A percentile compares a stretch with the other conserved stretches of the same genome.
phyloP scores from a whole-genome alignment of 53 echinoderm and acorn worm species.

The Glandiceps talaboti region DNA sequence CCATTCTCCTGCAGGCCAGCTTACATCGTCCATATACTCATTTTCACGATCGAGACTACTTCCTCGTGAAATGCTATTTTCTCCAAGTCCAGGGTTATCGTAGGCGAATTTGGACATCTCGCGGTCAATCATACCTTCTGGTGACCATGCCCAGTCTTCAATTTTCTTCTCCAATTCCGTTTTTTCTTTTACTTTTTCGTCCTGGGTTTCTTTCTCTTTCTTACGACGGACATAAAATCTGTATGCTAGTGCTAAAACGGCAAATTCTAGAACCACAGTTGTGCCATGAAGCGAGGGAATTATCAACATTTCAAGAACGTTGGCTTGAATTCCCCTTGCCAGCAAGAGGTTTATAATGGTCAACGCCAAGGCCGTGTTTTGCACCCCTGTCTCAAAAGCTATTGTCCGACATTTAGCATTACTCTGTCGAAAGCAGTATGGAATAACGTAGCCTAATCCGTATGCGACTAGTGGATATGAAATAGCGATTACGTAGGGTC shows the following conservation, averaged over 20 bases:
- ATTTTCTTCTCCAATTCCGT: background rate
- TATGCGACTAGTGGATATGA: slow-evolving; percentile 40
- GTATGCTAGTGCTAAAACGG: slow-evolving; percentile 22
- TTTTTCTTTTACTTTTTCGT: background rate
- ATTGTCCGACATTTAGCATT: slow-evolving; percentile 73
- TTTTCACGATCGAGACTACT: background rate
- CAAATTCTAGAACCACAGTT: slow-evolving; percentile 27
- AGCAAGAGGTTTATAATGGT: slow-evolving; percentile 60
- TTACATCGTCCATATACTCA: background rate
- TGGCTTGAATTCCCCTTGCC: slow-evolving; percentile 17
- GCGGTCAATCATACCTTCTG: no score
- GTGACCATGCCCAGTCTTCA: background rate
- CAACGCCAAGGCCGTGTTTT: slow-evolving; percentile 65
- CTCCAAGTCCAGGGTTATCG: background rate
- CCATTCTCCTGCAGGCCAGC: background rate
- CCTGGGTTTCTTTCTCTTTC: background rate
- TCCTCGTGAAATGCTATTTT: background rate
- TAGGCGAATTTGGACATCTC: background rate
- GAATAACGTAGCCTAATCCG: slow-evolving; percentile 40
- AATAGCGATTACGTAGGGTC: slow-evolving; percentile 50
- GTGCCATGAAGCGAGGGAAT: slow-evolving; percentile 70
- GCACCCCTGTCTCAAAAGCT: slow-evolving; percentile 74
- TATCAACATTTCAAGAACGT: slow-evolving; percentile 43
- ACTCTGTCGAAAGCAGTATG: slow-evolving; percentile 44
- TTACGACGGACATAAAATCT: background rate